These are phyloP conservation scores for Rhabdophis nuchalis DNA, from an alignment of 2,797 vertebrate genomes.

Conservation along the genomic window DNA sequence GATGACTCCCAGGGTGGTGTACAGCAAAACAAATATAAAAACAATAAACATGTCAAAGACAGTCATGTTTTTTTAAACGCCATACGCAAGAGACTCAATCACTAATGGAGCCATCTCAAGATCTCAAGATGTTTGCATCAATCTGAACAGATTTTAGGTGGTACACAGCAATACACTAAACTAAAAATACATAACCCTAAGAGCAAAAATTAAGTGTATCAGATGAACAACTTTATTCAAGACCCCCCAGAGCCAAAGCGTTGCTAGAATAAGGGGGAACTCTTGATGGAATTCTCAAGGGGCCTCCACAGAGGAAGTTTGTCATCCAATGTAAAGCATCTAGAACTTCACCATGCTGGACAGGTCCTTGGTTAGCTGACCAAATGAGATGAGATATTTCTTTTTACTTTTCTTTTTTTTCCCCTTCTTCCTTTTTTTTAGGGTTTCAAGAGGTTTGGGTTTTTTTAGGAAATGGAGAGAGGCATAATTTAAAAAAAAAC, in stretches of 20 bases:
- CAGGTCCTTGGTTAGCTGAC: neutral
- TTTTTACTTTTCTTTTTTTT: too few species aligned
- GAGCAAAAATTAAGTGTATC: neutral
- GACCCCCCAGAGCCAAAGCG: neutral
- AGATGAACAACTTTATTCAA: neutral
- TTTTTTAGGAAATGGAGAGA: neutral
- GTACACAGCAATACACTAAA: neutral
- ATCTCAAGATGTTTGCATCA: neutral
- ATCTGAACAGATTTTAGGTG: neutral
- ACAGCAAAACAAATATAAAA: neutral
- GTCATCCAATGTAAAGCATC: neutral
- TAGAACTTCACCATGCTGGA: neutral
- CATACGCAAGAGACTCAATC: neutral
- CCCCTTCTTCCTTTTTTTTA: too few species aligned
- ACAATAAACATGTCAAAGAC: neutral
- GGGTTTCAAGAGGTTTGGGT: neutral
- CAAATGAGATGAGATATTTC: neutral
- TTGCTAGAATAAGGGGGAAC: neutral
- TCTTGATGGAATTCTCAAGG: neutral
- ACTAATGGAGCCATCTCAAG: neutral
- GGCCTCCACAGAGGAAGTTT: neutral
- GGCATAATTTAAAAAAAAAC: neutral
- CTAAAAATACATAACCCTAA: neutral
- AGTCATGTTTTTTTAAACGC: neutral
- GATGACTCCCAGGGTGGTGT: neutral